Evolutionary conservation across 1,140 invertebrate genomes (phyloP), one percentile per base, ranked within the genome.

Genomic region (Eufriesea mexicana): DNA sequence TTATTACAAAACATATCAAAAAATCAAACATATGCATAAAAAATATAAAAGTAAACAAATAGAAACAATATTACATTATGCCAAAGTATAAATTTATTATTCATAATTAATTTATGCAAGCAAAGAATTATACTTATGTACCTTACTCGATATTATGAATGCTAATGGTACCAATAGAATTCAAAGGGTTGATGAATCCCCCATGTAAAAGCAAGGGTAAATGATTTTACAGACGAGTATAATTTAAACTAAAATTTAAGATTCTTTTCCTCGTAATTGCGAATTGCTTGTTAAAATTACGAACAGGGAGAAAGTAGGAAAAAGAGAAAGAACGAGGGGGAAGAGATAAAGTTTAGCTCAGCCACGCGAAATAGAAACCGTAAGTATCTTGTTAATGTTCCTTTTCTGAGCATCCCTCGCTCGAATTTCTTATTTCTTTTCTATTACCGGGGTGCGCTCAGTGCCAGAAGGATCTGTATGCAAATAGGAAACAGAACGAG

Each of bases 341-440:
- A 71, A 14, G 47, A 71, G 25, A 25, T 51, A 71, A 71, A 71
- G 45, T 71, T 71, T 54, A 71, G 47, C 45, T 49, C 67, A 28
- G n/a, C 18, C 14, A 28, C 25, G 25, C 18, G 10, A 71, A 71
- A 71, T 71, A 51, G 68, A 51, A 71, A 71, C 47, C 47, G 47
- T 54, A 71, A 71, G 47, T 71, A 71, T 71, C 68, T 71, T 45
- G 68, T 71, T 71, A 71, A 71, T 71, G 47, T 71, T 35, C 28
- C 67, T 49, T 49, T 51, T 42, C 47, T 8, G 16, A 28, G 47
- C 68, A 20, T n/a, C n/a, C 16, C 23, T 20, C n/a, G 45, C 68
- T 71, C 25, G 68, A 71, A 51, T 71, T 71, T 51, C 49, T 71
- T 51, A 71, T 49, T 49, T 71, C 68, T 71, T 51, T 71, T 51